phyloP scores from a whole-genome alignment of 2,888 invertebrate genomes.

The Cephus pulcher region DNA sequence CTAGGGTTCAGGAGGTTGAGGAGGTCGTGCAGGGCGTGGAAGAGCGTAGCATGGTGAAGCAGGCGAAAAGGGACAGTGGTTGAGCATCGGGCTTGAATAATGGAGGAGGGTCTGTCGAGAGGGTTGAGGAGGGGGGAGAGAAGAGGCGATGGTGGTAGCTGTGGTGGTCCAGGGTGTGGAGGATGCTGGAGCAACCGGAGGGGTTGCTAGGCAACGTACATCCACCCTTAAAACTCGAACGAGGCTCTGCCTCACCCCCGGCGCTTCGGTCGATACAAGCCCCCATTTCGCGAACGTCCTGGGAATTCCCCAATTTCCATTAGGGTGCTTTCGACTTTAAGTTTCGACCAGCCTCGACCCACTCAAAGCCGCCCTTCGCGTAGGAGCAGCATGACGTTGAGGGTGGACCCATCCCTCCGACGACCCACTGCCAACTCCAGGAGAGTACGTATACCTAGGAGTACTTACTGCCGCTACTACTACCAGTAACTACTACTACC shows the following conservation, averaged over 20 bases:
- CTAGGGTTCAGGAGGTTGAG: constrained; percentile 12
- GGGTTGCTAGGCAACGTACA: constrained; percentile 63
- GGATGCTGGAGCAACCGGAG: constrained; percentile 38
- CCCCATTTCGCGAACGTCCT: constrained; percentile 45
- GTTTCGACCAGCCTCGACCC: constrained; percentile 14
- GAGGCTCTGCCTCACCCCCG: constrained; percentile 21
- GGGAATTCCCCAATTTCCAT: constrained; percentile 62
- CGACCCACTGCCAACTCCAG: not conserved
- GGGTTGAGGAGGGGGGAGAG: constrained; percentile 16
- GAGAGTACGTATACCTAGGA: not conserved
- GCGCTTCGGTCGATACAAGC: constrained; percentile 56
- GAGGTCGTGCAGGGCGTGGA: constrained; percentile 1
- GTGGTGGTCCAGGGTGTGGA: constrained; percentile 24
- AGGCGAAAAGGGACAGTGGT: constrained; percentile 48
- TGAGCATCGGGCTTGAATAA: constrained; percentile 59
- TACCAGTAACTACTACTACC: not conserved
- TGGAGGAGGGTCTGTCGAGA: constrained; percentile 46
- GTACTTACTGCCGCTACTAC: not conserved
- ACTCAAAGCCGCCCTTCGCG: not conserved
- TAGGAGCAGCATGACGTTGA: not conserved
- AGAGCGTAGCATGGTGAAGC: not conserved
- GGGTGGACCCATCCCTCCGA: not conserved
- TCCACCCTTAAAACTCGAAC: constrained; percentile 60
- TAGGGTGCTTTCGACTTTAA: constrained; percentile 47
- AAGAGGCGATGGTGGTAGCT: constrained; percentile 16